Percentiles rank a stretch among this genome's conserved stretches.
phyloP scores from a whole-genome alignment of 37 sponge, comb jelly and placozoan genomes.

The Cladorhizidae sp. region DNA sequence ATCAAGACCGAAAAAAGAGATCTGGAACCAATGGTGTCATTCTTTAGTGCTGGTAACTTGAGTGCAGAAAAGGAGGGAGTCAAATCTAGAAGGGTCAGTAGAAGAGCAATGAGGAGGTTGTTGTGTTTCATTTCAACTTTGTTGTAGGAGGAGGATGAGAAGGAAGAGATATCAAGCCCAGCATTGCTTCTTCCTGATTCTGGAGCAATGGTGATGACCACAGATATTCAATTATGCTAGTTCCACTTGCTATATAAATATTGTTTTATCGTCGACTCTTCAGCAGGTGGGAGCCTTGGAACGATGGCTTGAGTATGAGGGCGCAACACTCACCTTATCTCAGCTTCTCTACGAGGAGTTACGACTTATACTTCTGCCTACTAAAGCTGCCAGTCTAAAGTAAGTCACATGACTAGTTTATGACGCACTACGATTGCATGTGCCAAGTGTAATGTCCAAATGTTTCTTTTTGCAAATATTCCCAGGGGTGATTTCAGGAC shows the following conservation, averaged over 20 bases:
- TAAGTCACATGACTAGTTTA: not conserved
- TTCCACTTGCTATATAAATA: no score
- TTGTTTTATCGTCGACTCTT: not conserved
- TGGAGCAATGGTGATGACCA: not conserved
- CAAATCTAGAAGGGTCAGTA: not conserved
- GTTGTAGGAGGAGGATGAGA: not conserved
- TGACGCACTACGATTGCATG: not conserved
- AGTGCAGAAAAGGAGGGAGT: not conserved
- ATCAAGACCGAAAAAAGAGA: no score
- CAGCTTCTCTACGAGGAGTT: conserved; percentile 88
- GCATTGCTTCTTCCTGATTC: not conserved
- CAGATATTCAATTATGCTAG: not conserved
- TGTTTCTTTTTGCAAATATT: not conserved
- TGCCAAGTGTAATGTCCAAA: not conserved
- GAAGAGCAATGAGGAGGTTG: no score
- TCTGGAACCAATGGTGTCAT: no score
- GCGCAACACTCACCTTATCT: conserved; percentile 49
- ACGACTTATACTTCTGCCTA: conserved; percentile 85
- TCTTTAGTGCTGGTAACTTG: not conserved
- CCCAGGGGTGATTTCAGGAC: conserved; percentile 90
- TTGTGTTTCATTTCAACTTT: not conserved
- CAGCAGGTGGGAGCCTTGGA: conserved; percentile 16
- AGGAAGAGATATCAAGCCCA: no score
- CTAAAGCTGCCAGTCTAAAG: conserved; percentile 87
- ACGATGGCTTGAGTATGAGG: conserved; percentile 79